phyloP scores from a whole-genome alignment of 2,113 vertebrate genomes.

The Micronycteris hirsuta region DNA sequence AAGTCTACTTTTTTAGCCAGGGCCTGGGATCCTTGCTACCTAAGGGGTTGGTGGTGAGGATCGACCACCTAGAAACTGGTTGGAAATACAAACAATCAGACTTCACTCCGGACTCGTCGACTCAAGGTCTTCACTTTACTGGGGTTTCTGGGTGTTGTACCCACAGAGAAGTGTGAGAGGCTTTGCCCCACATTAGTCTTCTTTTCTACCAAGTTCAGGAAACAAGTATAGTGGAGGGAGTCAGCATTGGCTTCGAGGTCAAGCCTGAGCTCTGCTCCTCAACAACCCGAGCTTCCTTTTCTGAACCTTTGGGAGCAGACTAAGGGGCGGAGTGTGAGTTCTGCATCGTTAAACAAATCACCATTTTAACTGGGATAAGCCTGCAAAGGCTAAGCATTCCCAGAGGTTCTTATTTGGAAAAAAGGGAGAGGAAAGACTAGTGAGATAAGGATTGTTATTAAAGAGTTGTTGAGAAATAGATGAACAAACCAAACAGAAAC shows the following conservation, averaged over 20 bases:
- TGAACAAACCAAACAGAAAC: neutral
- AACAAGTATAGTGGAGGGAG: neutral
- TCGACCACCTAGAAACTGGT: neutral
- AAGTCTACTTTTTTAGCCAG: neutral
- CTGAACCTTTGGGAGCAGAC: neutral
- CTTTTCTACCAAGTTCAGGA: neutral
- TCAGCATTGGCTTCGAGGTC: neutral
- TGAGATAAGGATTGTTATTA: neutral
- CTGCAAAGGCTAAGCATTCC: neutral
- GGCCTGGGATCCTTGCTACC: neutral
- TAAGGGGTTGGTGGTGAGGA: neutral
- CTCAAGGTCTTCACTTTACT: neutral
- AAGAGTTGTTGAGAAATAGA: neutral
- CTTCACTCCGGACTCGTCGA: neutral
- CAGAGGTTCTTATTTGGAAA: neutral
- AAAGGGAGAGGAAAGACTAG: neutral
- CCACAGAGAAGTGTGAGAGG: neutral
- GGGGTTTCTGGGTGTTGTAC: neutral
- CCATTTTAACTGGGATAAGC: neutral
- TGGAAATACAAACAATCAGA: neutral
- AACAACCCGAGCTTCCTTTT: neutral
- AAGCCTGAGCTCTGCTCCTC: neutral
- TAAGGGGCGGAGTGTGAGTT: neutral
- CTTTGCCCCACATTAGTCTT: neutral
- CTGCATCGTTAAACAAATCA: neutral